These are phyloP conservation scores for Scelioninae gen. 1 DNA, from an alignment of 2,888 invertebrate species.

Conservation along the genomic window DNA sequence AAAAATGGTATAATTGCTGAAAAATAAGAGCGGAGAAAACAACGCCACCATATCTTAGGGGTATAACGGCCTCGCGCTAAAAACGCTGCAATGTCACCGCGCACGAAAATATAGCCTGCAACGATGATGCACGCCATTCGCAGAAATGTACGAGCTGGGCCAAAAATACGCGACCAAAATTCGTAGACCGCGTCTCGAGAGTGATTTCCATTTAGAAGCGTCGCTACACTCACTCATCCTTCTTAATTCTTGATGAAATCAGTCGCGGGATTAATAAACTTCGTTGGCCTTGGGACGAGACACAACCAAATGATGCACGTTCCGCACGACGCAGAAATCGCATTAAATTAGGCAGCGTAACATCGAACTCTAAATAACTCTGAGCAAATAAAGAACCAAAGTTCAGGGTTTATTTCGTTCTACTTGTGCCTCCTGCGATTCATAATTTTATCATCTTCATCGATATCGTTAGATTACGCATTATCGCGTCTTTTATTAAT, in stretches of 20 bases:
- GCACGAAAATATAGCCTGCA: slow-evolving; percentile 76
- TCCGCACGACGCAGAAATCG: slow-evolving; percentile 47
- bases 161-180: slow-evolving; percentile 76
- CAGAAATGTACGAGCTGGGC: slow-evolving; percentile 75
- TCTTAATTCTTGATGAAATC: slow-evolving; percentile 46
- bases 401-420: slow-evolving; percentile 5
- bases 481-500: not conserved
- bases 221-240: slow-evolving; percentile 27
- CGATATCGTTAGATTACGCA: too few species aligned
- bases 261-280: slow-evolving; percentile 64
- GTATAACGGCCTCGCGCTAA: slow-evolving; percentile 78
- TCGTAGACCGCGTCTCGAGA: slow-evolving; percentile 62
- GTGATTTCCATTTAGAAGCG: slow-evolving; percentile 50
- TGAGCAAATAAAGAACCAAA: slow-evolving; percentile 19
- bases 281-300: slow-evolving; percentile 51
- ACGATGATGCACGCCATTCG: slow-evolving; percentile 78
- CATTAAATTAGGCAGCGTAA: slow-evolving; percentile 51
- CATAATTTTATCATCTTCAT: too few species aligned
- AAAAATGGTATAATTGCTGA: slow-evolving; percentile 30
- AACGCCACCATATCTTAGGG: slow-evolving; percentile 58
- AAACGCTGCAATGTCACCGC: slow-evolving; percentile 76
- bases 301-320: slow-evolving; percentile 42
- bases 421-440: not conserved
- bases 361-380: slow-evolving; percentile 33
- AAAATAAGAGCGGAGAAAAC: slow-evolving; percentile 36